Evolutionary conservation across 1,140 invertebrate species (phyloP).

Genomic region (Danaus melanippus): DNA sequence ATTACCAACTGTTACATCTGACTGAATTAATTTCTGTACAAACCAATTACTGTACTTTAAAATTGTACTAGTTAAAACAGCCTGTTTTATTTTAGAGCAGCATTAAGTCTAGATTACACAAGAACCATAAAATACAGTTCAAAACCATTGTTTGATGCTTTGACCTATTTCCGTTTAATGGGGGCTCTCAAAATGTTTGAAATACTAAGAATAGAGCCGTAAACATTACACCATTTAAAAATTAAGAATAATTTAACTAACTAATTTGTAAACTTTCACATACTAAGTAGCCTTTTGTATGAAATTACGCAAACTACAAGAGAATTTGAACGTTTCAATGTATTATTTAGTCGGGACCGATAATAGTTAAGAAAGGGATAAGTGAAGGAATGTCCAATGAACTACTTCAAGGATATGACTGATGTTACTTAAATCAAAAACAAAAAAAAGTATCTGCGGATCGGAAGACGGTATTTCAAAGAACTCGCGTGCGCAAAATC

Average conservation of each 20-base stretch:
- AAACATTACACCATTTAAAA: background rate
- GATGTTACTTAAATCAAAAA: slow-evolving; percentile 30
- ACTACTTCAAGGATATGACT: background rate
- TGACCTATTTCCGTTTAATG: slow-evolving; percentile 35
- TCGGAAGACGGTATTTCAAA: slow-evolving; percentile 37
- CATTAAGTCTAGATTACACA: slow-evolving; percentile 27
- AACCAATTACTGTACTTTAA: slow-evolving; percentile 25
- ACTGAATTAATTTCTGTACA: slow-evolving; percentile 27
- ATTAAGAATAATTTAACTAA: too few species aligned
- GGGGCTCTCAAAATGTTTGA: slow-evolving; percentile 16
- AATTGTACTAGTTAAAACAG: slow-evolving; percentile 18
- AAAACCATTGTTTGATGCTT: slow-evolving; percentile 29
- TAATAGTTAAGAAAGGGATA: too few species aligned
- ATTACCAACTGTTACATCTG: slow-evolving; percentile 32
- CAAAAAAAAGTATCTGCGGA: slow-evolving; percentile 29
- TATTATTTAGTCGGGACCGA: too few species aligned
- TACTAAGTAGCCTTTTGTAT: too few species aligned
- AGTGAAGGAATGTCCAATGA: too few species aligned
- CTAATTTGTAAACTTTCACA: too few species aligned
- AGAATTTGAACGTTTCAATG: too few species aligned
- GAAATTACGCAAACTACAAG: too few species aligned
- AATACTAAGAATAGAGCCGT: slow-evolving; percentile 15
- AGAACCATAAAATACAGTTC: slow-evolving; percentile 23
- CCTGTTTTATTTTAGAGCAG: slow-evolving; percentile 25
- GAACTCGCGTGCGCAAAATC: slow-evolving; percentile 37